Evolutionary conservation across 2,113 vertebrate species (phyloP), one percentile per base, ranked within the genome.

Genomic region (Pimephales promelas): DNA sequence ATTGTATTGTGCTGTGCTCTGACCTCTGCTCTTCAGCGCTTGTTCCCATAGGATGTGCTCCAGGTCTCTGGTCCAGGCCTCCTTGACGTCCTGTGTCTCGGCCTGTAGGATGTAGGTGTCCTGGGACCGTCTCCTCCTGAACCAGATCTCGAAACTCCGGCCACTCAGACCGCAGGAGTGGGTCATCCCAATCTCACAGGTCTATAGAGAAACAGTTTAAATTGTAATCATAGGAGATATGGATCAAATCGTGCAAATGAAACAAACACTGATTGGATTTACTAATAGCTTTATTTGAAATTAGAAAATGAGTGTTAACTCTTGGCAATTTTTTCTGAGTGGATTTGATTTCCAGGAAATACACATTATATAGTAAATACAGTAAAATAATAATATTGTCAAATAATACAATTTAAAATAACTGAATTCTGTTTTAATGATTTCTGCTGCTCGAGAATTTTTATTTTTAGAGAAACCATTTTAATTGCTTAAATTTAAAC

Each of bases 111-210:
- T 89, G 88, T 94, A 94, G 0, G 94, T 95, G 91, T 95, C 94
- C 82, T 94, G 90, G 0, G 89, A 92, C 88, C 94, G 94, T 84
- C 93, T 92, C 74, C 94, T 92, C 72, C 94, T 92, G 86, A 94
- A 94, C 94, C 94, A 95, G 83, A 95, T 94, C 92, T 95, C 94
- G 77, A 95, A 95, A 75, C 93, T 92, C 85, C 92, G 87, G 24
- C 89, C 83, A 16, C 90, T 91, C 70, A 92, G 78, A 3, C 86
- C 90, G 2, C 92, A 92, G 86, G 90, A 93, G 26, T 93, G 94
- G 13, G 94, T 95, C 92, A 95, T 93, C 8, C 94, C 94, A 0
- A 95, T 91, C 73, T 95, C 94, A 13, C 90, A 93, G 0, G 93
- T 95, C 94, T 95, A 84, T 4, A 16, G 18, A 75, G 62, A 24